Evolutionary conservation across 2,113 vertebrate species (phyloP), one percentile per base, ranked within the genome.

Genomic region (Myrmophylax atrothorax): DNA sequence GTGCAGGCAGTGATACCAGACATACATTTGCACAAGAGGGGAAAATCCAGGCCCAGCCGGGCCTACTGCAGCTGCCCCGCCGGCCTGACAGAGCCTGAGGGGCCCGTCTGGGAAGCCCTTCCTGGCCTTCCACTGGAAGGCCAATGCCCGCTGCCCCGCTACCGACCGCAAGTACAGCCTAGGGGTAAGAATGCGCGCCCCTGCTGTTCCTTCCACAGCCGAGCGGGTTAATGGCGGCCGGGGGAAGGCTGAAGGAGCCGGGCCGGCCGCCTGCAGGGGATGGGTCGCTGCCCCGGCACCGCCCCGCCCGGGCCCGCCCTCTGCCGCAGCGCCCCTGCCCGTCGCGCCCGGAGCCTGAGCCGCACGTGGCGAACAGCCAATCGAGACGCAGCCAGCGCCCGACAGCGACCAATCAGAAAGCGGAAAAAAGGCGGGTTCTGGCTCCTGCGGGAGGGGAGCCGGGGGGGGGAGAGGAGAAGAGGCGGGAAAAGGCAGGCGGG

Each of bases 341-440:
- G 5, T 23, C 46, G 33, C 66, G 56, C 91, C 55, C 29, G 68
- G 94, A 79, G 82, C 89, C 88, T 3, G 3, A 4, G 31, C 46
- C 38, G 55, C 87, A 90, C 59, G 82, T 77, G 77, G 55, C 14
- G 20, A 10, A 3, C 5, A 12, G 22, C 97, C 96, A 97, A 97
- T 96, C 52, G 12, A 60, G 17, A 18, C 14, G 44, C 89, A 46
- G 72, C 20, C 16, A 5, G 20, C 1, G 5, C 12, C 37, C 8
- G 6, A 6, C 24, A 7, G 3, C 17, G 12, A 8, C 95, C 96
- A 97, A 93, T 96, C 37, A 66, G 28, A 10, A 84, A 28, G 26
- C 12, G 52, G 29, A 3, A 22, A 64, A 69, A 76, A 49, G 29
- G 46, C 49, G 86, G 46, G 75, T 35, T 14, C 6, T 6, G 14